phyloP scores from a whole-genome alignment of 2,113 vertebrate species.

The Oncorhynchus mykiss region DNA sequence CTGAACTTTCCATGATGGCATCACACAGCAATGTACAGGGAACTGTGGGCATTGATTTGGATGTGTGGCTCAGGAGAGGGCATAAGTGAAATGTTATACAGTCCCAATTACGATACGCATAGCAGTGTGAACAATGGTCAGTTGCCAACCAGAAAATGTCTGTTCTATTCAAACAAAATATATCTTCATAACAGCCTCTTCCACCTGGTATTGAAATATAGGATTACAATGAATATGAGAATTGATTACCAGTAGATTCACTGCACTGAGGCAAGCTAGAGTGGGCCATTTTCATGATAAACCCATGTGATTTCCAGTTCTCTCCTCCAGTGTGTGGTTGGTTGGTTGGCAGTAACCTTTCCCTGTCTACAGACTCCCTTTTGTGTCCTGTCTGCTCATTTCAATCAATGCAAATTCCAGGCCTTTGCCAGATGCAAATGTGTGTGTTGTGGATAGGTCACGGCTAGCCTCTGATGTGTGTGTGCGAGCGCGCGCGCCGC shows the following conservation, averaged over 20 bases:
- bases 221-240: too few species aligned
- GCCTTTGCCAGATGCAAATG: constrained; percentile 9
- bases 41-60: background rate
- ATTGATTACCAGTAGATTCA: too few species aligned
- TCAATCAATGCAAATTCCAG: constrained; percentile 11
- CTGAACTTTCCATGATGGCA: constrained; percentile 51
- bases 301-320: too few species aligned
- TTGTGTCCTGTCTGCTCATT: background rate
- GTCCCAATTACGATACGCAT: background rate
- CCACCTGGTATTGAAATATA: too few species aligned
- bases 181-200: too few species aligned
- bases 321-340: background rate
- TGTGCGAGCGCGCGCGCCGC: background rate
- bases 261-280: too few species aligned
- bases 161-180: background rate
- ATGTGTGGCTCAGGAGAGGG: background rate
- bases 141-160: background rate
- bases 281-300: too few species aligned
- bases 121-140: background rate
- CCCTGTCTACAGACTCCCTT: background rate
- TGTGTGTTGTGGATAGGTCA: background rate
- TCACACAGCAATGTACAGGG: constrained; percentile 25
- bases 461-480: background rate
- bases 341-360: background rate
- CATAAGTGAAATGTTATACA: background rate